Base-by-base conservation (phyloP, 2,797 vertebrate species). In the Chelmon rostratus region DNA sequence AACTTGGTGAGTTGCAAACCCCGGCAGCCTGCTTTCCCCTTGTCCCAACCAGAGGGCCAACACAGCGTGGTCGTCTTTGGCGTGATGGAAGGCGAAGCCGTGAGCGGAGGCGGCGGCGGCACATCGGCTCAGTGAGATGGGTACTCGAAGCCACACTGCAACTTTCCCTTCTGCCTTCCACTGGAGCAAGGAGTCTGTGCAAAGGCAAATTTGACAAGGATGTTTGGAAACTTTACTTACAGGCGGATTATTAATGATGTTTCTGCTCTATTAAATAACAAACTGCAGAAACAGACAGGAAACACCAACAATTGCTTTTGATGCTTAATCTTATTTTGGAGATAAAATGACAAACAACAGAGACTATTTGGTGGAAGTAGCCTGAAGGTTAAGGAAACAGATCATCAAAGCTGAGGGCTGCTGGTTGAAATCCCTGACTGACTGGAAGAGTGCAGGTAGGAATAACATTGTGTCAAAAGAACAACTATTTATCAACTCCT, bases 41-140 rank as follows among this genome's bases (percentile, higher is more conserved):
- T 93, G 89, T 6, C 91, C 96, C 81, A 98, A 82, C 98, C 98
- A 99, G 23, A 98, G 92, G 0, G 95, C 92, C 85, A 99, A 83
- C 0, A 96, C 94, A 1, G 96, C 92, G 0, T 91, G 91, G 79
- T 96, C 86, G 0, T 68, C 81, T 70, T 90, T 94, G 0, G 97
- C 96, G 0, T 99, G 98, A 68, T 99, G 98, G 89, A 98, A 98
- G 72, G 89, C 44, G 90, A 99, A 99, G 73, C 97, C 97, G 46
- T 96, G 95, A 0, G 87, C 50, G 0, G 97, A 95, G 0, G 98
- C 98, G 0, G 88, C 91, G 0, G 94, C 88, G 0, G 93, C 96
- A 6, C 96, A 91, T 1, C 93, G 82, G 53, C 97, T 97, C 73
- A 96, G 94, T 0, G 94, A 84, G 79, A 99, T 96, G 72, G 98